These are phyloP conservation scores for Caenorhabditis sp. DNA, from an alignment of 2,888 invertebrate species.

Conservation along the genomic window DNA sequence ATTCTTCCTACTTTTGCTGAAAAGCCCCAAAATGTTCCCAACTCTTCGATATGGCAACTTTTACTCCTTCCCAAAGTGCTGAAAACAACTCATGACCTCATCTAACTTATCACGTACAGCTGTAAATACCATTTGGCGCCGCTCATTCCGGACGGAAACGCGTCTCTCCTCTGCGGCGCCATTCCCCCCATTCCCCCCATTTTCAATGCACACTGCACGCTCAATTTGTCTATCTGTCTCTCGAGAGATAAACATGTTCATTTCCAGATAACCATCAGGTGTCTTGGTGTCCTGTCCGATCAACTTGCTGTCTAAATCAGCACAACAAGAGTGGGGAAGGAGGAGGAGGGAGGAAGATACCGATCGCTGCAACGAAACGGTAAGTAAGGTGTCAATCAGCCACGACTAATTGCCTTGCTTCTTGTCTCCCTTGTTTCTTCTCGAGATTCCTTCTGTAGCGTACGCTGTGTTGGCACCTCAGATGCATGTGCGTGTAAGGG, in stretches of 20 bases:
- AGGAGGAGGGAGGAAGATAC: too few species aligned
- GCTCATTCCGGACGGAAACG: conserved; percentile 54
- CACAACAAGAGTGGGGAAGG: conserved; percentile 6
- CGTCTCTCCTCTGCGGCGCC: conserved; percentile 34
- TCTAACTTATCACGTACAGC: conserved; percentile 3
- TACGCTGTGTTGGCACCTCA: too few species aligned
- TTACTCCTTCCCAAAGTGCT: neutral
- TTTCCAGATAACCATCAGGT: conserved; percentile 48
- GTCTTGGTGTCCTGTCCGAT: neutral
- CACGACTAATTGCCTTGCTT: neutral
- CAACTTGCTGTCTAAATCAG: neutral
- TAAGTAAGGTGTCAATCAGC: conserved; percentile 21
- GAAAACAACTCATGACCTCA: conserved; percentile 13
- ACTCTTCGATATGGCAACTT: neutral
- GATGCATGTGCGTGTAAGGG: too few species aligned
- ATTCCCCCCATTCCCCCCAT: neutral
- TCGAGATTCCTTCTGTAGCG: neutral
- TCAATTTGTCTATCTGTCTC: neutral
- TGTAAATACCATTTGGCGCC: conserved; percentile 35
- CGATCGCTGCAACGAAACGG: conserved; percentile 2
- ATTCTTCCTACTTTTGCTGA: too few species aligned
- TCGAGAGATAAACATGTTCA: conserved; percentile 62
- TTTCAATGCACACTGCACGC: conserved; percentile 14
- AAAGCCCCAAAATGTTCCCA: neutral
- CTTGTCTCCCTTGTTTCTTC: neutral